Evolutionary conservation across 2,113 vertebrate species (phyloP), one percentile per base, ranked within the genome.

Genomic region (Oxyruncus cristatus): DNA sequence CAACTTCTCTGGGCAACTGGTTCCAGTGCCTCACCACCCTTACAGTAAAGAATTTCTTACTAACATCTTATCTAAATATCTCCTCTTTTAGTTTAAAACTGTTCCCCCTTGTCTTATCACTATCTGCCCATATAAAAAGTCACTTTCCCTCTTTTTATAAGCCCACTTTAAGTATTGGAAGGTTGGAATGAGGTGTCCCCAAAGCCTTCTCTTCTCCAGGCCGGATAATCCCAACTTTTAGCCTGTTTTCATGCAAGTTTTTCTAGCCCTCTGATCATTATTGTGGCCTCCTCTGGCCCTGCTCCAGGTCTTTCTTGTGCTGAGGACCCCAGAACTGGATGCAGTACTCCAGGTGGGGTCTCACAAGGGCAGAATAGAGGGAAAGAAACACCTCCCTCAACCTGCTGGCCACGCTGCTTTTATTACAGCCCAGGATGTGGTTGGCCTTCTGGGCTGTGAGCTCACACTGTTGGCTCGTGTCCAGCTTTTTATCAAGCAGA

Each of bases 1-100:
- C 33, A 41, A 3, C 3, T 68, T 53, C 13, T 59, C 0, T 0
- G 46, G 58, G 28, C 10, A 81, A 18, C n/a, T n/a, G n/a, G n/a
- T n/a, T n/a, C 39, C 39, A 46, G 9, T 75, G n/a, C 26, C 55
- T 76, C 30, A n/a, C 9, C 30, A n/a, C 5, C 46, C 32, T 52
- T 53, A 41, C 23, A 39, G 26, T 28, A 39, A 62, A 39, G 61
- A 46, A 7, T n/a, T 89, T 61, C 46, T 39, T 18, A 26, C 8
- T 53, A 61, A 21, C 14, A 41, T 18, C 16, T 75, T 14, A 12
- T 26, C 13, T 53, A 41, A 68, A 41, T 55, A 68, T 68, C 16
- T 61, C 9, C 21, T 59, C 11, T 50, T 44, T 52, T 33, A 39
- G 28, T 68, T 75, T 53, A 47, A n/a, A 26, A 14, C 11, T 11